These are phyloP conservation scores for Ephialtes manifestator DNA, from an alignment of 2,888 invertebrate genomes.

Conservation along the genomic window DNA sequence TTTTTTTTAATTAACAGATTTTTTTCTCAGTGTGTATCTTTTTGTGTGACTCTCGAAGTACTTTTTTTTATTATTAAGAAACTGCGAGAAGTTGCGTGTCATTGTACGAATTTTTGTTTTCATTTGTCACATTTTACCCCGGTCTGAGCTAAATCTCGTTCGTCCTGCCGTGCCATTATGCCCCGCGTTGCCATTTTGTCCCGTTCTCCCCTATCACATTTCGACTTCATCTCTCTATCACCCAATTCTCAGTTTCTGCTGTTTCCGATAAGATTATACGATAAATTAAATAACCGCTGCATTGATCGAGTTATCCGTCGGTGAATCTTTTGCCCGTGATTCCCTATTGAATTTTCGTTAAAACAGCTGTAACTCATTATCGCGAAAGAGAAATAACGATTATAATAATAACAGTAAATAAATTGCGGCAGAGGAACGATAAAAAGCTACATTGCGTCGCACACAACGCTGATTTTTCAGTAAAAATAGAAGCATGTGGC, in stretches of 20 bases:
- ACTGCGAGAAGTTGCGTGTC: too few relatives aligned
- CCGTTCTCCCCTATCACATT: too few relatives aligned
- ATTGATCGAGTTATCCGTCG: not conserved
- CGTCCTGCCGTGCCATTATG: too few relatives aligned
- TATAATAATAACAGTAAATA: not conserved
- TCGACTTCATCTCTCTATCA: not conserved
- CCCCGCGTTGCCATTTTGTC: too few relatives aligned
- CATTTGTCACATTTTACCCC: too few relatives aligned
- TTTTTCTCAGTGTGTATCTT: too few relatives aligned
- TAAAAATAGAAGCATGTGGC: constrained; percentile 38
- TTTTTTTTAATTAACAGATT: too few relatives aligned
- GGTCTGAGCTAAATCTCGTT: too few relatives aligned
- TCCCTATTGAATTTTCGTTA: not conserved
- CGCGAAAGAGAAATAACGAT: not conserved
- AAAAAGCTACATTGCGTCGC: not conserved
- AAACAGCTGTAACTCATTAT: not conserved
- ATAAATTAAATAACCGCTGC: constrained; percentile 8
- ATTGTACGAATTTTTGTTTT: too few relatives aligned
- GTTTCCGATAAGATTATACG: constrained; percentile 9
- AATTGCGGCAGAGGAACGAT: not conserved
- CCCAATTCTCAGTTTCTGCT: not conserved
- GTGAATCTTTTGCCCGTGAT: constrained; percentile 5
- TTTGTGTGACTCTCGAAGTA: too few relatives aligned
- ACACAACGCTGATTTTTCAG: not conserved
- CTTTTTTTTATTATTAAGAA: too few relatives aligned